Evolutionary conservation across 2,113 vertebrate species (phyloP), one percentile per base, ranked within the genome.

Genomic region (Barnardius zonarius): DNA sequence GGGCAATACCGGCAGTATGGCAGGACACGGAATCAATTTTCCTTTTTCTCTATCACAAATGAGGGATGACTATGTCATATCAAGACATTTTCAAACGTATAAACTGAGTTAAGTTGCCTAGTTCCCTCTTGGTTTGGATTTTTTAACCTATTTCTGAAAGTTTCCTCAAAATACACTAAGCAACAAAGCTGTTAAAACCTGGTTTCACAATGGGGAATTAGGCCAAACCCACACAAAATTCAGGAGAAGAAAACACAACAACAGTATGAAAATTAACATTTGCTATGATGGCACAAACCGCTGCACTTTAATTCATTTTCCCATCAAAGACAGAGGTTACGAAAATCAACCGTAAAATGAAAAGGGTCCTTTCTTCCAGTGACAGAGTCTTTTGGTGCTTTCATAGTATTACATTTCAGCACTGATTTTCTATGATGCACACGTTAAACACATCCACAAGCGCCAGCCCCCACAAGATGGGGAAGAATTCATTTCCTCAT

Each of bases 401-500:
- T 51, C 66, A 2, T 0, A 41, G 23, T 4, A 27, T 41, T 25
- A 10, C 17, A 2, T 35, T 83, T 64, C 1, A 1, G 13, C 8
- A 57, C 44, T 59, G 20, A 23, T 51, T 41, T 27, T 24, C 66
- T 63, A 51, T 1, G 51, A 86, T 9, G 67, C 0, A 1, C 49
- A 70, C 55, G 68, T 75, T 51, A 86, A 94, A 86, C 31, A 46
- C 55, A 86, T 25, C 46, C 86, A 86, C 79, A 52, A 64, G 61
- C 3, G 27, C 10, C 86, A 41, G 86, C 90, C 88, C 80, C 90
- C 39, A 1, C 83, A 33, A n/a, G 76, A 74, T 41, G 92, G 64
- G 75, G 92, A 93, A 93, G 61, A 83, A 93, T 46, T 93, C 13
- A 93, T 88, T 93, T 90, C 92, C 95, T 94, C 81, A 4, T 31